phyloP scores from a whole-genome alignment of 2,888 invertebrate genomes.

The Lomographa bimaculata region DNA sequence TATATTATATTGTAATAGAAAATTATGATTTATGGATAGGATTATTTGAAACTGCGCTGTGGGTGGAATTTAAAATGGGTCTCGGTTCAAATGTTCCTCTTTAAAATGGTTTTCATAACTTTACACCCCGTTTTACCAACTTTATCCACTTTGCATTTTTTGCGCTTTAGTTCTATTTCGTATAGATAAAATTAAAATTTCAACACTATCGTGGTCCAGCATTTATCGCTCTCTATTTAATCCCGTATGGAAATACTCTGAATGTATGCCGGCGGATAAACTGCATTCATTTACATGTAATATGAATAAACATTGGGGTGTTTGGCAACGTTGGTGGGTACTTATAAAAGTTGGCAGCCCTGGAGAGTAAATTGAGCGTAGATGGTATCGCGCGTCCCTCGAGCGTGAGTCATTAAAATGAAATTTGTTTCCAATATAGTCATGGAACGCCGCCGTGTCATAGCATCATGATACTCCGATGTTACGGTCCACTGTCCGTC shows the following conservation, averaged over 20 bases:
- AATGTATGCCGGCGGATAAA: constrained; percentile 6
- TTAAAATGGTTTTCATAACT: no score
- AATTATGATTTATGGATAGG: no score
- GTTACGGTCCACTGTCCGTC: constrained; percentile 13
- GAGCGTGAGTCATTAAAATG: constrained; percentile 71
- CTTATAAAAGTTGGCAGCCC: constrained; percentile 46
- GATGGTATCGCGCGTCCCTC: constrained; percentile 56
- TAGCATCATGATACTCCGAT: constrained; percentile 11
- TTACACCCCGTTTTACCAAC: no score
- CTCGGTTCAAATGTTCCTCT: no score
- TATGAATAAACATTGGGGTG: constrained; percentile 28
- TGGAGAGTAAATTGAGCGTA: constrained; percentile 58
- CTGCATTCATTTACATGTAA: constrained; percentile 26
- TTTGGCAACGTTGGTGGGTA: constrained; percentile 26
- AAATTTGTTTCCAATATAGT: constrained; percentile 68
- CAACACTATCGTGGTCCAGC: no score
- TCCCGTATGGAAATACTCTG: constrained; percentile 16
- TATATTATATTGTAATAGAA: no score
- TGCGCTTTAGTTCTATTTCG: no score
- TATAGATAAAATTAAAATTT: no score
- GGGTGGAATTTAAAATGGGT: no score
- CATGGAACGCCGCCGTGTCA: constrained; percentile 7
- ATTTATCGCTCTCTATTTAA: constrained; percentile 12
- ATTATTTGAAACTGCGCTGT: no score
- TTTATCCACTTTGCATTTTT: no score